Percentiles rank a stretch among this genome's conserved stretches.
Conservation (phyloP, 2,888 invertebrate genomes). For the Agonopterix subpropinquella region DNA sequence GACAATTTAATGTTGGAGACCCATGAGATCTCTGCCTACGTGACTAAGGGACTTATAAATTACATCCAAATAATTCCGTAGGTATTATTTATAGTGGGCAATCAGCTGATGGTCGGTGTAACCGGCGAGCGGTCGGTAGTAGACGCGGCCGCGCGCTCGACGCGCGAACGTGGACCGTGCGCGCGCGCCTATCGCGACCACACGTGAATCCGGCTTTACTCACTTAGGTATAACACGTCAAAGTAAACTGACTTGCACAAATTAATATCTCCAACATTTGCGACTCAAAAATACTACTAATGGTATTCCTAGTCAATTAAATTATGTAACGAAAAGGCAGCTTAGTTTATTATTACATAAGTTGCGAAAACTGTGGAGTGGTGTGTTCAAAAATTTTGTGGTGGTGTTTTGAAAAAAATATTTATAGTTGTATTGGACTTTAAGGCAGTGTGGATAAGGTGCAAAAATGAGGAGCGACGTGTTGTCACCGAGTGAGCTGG, state of each 20-base stretch:
- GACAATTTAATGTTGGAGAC: not conserved
- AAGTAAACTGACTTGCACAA: conserved; percentile 5
- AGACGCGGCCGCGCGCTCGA: conserved; percentile 15
- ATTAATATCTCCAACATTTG: not conserved
- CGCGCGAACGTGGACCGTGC: not conserved
- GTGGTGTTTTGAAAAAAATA: not conserved
- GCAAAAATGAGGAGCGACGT: conserved; percentile 70
- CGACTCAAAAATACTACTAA: no score
- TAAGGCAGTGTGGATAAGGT: conserved; percentile 28
- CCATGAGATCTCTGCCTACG: not conserved
- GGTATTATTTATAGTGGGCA: conserved; percentile 68
- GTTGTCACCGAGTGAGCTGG: conserved; percentile 72
- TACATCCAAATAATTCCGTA: conserved; percentile 52
- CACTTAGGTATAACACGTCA: not conserved
- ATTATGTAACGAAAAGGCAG: conserved; percentile 4
- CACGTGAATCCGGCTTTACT: conserved; percentile 2
- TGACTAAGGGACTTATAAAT: conserved; percentile 16
- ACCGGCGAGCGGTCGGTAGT: not conserved
- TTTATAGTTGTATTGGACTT: conserved; percentile 26
- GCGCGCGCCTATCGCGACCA: not conserved
- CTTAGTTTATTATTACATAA: conserved; percentile 5
- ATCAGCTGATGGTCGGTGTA: conserved; percentile 50
- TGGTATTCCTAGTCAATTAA: conserved; percentile 1
- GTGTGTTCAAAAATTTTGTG: not conserved
- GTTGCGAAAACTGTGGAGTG: not conserved